Evolutionary conservation across 2,113 vertebrate genomes (phyloP).

Genomic region (Fregata magnificens): DNA sequence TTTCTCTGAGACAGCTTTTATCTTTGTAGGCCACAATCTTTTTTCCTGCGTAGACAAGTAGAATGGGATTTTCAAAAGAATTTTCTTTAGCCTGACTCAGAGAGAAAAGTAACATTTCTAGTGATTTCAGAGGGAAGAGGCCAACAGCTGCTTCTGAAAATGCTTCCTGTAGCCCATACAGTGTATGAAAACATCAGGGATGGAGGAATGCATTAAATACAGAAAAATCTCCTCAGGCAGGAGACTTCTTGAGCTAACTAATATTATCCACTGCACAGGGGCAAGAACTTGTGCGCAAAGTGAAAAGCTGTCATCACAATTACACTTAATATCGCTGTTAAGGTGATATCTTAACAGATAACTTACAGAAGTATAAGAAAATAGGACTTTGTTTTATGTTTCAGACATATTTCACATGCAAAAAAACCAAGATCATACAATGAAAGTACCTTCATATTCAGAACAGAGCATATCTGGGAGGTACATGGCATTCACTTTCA

Average conservation of each 20-base stretch:
- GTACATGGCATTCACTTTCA: neutral
- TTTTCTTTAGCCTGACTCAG: neutral
- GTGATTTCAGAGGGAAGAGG: neutral
- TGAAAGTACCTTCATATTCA: neutral
- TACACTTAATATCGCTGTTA: neutral
- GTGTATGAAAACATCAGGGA: neutral
- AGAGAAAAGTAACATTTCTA: neutral
- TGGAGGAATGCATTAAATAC: neutral
- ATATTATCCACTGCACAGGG: neutral
- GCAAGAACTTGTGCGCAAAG: neutral
- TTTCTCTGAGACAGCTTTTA: conserved; percentile 8
- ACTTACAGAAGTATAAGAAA: neutral
- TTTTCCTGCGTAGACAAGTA: neutral
- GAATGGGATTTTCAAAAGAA: conserved; percentile 18
- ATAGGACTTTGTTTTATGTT: accelerated
- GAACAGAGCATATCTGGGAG: neutral
- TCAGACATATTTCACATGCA: neutral
- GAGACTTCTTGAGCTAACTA: neutral
- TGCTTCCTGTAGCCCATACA: neutral
- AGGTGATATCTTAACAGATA: neutral
- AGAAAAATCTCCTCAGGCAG: neutral
- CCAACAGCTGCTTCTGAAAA: neutral
- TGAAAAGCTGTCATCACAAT: neutral
- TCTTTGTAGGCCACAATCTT: neutral
- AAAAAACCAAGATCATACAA: neutral